Conservation (phyloP, 1,140 invertebrate species). For the Sinonovacula constricta region DNA sequence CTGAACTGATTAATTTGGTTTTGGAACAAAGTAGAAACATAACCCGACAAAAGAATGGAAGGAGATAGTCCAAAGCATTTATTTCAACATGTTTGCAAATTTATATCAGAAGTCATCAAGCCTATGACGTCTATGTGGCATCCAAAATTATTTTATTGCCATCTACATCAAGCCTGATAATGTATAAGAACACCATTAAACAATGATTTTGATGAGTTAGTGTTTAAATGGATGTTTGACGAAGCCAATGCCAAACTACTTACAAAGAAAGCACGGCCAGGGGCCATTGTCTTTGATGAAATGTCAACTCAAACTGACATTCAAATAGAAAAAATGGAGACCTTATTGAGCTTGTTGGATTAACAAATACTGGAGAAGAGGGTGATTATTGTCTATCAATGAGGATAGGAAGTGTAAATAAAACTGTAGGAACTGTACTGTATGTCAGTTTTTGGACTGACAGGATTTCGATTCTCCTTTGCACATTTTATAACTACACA, state of each 20-base stretch:
- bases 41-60: conserved; percentile 11
- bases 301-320: conserved; percentile 41
- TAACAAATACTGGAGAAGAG: conserved; percentile 44
- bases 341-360: conserved; percentile 26
- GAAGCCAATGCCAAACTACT: conserved; percentile 36
- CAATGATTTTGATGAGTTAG: conserved; percentile 48
- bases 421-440: conserved; percentile 37
- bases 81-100: conserved; percentile 26
- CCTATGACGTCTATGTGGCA: neutral
- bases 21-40: conserved; percentile 15
- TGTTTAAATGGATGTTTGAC: conserved; percentile 51
- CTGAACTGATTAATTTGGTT: conserved; percentile 7
- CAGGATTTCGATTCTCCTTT: conserved; percentile 54
- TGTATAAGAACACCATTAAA: conserved; percentile 51
- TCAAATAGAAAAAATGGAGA: conserved; percentile 20
- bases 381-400: conserved; percentile 1
- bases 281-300: conserved; percentile 49
- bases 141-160: conserved; percentile 18
- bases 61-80: conserved; percentile 20
- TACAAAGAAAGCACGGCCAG: conserved; percentile 16
- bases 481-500: conserved; percentile 50
- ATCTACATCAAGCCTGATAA: conserved; percentile 17
- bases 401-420: conserved; percentile 9
- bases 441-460: conserved; percentile 47
- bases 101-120: conserved; percentile 31